phyloP scores from a whole-genome alignment of 2,888 invertebrate genomes.

The Melanostoma mellinum region DNA sequence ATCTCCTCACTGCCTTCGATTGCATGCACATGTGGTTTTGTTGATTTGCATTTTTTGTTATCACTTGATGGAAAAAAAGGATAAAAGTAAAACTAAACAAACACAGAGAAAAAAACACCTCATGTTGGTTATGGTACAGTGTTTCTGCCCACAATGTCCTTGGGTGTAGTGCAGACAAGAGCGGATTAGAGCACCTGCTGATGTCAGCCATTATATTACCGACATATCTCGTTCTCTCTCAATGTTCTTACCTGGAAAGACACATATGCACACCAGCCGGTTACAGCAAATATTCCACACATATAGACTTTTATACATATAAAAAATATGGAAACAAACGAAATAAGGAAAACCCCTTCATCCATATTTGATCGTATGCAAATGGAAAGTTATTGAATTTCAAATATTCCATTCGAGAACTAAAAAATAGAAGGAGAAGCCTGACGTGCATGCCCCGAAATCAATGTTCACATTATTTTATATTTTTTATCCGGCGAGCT shows the following conservation, averaged over 20 bases:
- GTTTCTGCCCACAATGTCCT: constrained; percentile 45
- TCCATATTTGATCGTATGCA: constrained; percentile 61
- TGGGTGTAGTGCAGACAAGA: constrained; percentile 41
- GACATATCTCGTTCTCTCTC: neutral
- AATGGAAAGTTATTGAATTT: constrained; percentile 60
- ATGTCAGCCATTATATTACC: constrained; percentile 39
- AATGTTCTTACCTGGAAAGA: constrained; percentile 19
- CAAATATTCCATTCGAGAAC: constrained; percentile 39
- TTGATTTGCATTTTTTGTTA: constrained; percentile 48
- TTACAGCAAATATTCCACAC: neutral
- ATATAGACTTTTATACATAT: neutral
- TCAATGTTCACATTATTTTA: neutral
- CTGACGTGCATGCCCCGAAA: constrained; percentile 3
- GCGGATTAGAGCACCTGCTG: constrained; percentile 54
- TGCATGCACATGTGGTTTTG: constrained; percentile 12
- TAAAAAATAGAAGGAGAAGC: neutral
- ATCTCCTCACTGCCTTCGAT: neutral
- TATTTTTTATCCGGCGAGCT: too few species aligned
- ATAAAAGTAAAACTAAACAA: neutral
- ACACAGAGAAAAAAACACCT: constrained; percentile 8
- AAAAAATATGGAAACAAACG: constrained; percentile 1
- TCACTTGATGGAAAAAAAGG: neutral
- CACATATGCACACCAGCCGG: constrained; percentile 17
- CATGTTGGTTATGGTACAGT: too few species aligned
- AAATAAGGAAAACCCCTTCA: constrained; percentile 25